phyloP scores from a whole-genome alignment of 2,888 invertebrate genomes.

The Ectropis crepuscularia region DNA sequence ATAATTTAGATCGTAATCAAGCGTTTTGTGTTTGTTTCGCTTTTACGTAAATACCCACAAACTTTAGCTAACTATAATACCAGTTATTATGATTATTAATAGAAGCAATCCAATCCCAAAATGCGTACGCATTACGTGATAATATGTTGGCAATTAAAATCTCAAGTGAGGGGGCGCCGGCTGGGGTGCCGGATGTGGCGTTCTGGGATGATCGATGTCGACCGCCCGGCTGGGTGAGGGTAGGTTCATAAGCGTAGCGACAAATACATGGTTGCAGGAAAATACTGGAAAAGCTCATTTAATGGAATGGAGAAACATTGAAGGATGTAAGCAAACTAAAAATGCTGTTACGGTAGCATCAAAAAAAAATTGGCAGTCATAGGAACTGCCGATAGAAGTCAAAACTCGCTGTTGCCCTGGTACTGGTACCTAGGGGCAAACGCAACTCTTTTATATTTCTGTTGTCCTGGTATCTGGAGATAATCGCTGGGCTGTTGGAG shows the following conservation, averaged over 20 bases:
- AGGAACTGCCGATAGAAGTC: no score
- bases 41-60: background rate
- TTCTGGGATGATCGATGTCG: conserved; percentile 42
- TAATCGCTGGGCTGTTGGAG: no score
- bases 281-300: background rate
- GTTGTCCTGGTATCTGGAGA: no score
- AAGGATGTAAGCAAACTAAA: no score
- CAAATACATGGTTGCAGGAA: no score
- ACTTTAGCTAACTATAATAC: background rate
- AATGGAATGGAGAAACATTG: no score
- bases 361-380: no score
- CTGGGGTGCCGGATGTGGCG: conserved; percentile 36
- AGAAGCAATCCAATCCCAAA: conserved; percentile 3
- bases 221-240: conserved; percentile 4
- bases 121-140: conserved; percentile 16
- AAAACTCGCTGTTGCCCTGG: no score
- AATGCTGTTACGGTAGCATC: no score
- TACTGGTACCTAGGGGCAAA: no score
- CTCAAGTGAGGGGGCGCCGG: conserved; percentile 28
- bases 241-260: conserved; percentile 1
- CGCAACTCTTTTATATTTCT: no score
- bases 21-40: background rate
- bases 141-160: conserved; percentile 28
- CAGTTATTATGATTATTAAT: conserved; percentile 2
- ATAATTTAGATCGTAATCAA: no score